A percentile compares a stretch with the other conserved stretches of the same genome.
These are phyloP conservation scores for Zeuzera pyrina DNA, from an alignment of 2,888 invertebrate genomes.

Conservation along the genomic window DNA sequence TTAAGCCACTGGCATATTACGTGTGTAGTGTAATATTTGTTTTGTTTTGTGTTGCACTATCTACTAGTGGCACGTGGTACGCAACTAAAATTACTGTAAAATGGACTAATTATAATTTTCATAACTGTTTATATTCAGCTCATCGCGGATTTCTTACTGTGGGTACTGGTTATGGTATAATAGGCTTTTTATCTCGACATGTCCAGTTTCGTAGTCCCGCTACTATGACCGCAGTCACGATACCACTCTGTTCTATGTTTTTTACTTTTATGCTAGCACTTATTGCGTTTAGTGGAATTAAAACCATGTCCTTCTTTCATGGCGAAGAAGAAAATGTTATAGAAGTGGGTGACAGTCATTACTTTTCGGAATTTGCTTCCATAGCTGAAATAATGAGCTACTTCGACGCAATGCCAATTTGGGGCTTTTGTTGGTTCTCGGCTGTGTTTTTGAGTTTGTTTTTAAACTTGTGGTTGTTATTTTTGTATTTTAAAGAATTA, in stretches of 20 bases:
- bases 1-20: conserved; percentile 32
- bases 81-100: conserved; percentile 28
- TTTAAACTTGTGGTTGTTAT: conserved; percentile 41
- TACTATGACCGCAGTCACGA: conserved; percentile 48
- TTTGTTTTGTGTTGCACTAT: conserved; percentile 43
- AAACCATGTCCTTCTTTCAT: conserved; percentile 55
- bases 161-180: conserved; percentile 46
- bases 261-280: conserved; percentile 32
- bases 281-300: conserved; percentile 44
- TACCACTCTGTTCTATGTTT: conserved; percentile 34
- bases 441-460: conserved; percentile 36
- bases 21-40: conserved; percentile 30
- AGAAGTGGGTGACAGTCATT: conserved; percentile 36
- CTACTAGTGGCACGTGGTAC: conserved; percentile 51
- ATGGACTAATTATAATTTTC: conserved; percentile 25
- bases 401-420: conserved; percentile 38
- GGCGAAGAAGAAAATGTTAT: conserved; percentile 50
- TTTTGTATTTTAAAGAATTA: conserved; percentile 35
- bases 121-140: conserved; percentile 23
- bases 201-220: conserved; percentile 54
- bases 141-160: conserved; percentile 34
- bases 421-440: conserved; percentile 51
- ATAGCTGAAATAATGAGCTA: conserved; percentile 48
- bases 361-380: conserved; percentile 40
- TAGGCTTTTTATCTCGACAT: conserved; percentile 39